Conservation (phyloP, 2,113 vertebrate species). For the Paraplagusia blochii region DNA sequence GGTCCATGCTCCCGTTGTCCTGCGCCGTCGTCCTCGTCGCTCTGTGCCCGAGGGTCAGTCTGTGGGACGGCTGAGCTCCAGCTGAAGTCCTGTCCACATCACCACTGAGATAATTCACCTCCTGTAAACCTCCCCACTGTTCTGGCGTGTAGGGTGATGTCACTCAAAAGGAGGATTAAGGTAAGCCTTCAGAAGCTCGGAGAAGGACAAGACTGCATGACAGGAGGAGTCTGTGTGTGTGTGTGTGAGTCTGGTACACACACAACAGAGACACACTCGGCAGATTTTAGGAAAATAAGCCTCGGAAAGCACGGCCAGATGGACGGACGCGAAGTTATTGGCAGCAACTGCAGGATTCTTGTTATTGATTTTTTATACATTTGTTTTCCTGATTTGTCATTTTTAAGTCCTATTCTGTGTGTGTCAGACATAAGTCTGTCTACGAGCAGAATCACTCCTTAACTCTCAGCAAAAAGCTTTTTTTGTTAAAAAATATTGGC, state of each 20-base stretch:
- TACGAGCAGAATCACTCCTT: background rate
- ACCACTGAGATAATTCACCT: conserved; percentile 43
- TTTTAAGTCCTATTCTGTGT: too few relatives aligned
- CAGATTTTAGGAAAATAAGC: background rate
- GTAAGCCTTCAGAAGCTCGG: conserved; percentile 66
- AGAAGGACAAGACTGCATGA: conserved; percentile 24
- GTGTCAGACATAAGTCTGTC: background rate
- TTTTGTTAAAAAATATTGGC: too few relatives aligned
- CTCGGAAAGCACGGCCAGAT: too few relatives aligned
- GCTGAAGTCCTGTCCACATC: conserved; percentile 3
- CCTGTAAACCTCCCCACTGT: conserved; percentile 20
- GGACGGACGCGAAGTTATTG: too few relatives aligned
- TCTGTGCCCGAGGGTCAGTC: conserved; percentile 28
- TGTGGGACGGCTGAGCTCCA: conserved; percentile 1
- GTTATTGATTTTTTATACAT: background rate
- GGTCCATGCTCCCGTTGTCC: conserved; percentile 58
- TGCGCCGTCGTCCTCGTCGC: conserved; percentile 12
- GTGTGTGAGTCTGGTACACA: conserved; percentile 1
- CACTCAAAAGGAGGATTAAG: conserved; percentile 71
- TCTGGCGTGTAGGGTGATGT: conserved; percentile 60
- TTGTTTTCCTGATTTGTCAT: background rate
- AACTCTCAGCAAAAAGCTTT: background rate
- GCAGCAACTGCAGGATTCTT: background rate
- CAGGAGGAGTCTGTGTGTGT: background rate
- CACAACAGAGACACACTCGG: background rate